phyloP scores from a whole-genome alignment of 92 coral and sea anemone genomes.

The Palythoa grandis region DNA sequence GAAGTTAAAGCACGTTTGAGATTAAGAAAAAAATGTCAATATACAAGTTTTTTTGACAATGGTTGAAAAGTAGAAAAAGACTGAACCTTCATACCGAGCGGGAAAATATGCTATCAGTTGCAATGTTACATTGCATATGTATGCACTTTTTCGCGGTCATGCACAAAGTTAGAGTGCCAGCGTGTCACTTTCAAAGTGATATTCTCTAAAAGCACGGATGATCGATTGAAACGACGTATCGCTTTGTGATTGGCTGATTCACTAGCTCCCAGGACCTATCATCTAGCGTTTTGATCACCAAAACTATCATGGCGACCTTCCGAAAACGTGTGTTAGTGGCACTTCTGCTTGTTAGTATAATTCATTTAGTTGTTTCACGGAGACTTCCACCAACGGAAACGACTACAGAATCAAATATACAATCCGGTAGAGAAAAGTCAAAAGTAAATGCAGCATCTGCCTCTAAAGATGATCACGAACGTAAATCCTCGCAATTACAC shows the following conservation, averaged over 20 bases:
- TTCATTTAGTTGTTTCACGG: conserved; percentile 43
- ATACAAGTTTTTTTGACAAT: too few relatives aligned
- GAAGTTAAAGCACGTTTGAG: too few relatives aligned
- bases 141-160: background rate
- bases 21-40: too few relatives aligned
- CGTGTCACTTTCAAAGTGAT: conserved; percentile 33
- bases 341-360: conserved; percentile 39
- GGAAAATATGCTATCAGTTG: too few relatives aligned
- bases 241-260: conserved; percentile 66
- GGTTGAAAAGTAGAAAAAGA: too few relatives aligned
- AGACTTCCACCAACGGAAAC: background rate
- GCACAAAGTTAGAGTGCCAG: conserved; percentile 30
- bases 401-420: background rate
- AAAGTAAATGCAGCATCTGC: background rate
- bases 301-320: conserved; percentile 77
- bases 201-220: conserved; percentile 35
- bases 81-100: too few relatives aligned
- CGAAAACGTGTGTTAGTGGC: conserved; percentile 2
- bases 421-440: background rate
- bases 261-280: conserved; percentile 63
- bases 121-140: too few relatives aligned
- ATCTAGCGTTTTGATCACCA: conserved; percentile 13
- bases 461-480: background rate
- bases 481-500: background rate
- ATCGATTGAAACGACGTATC: conserved; percentile 67